Evolutionary conservation across 2,113 vertebrate species (phyloP).

Genomic region (Nesoenas mayeri): DNA sequence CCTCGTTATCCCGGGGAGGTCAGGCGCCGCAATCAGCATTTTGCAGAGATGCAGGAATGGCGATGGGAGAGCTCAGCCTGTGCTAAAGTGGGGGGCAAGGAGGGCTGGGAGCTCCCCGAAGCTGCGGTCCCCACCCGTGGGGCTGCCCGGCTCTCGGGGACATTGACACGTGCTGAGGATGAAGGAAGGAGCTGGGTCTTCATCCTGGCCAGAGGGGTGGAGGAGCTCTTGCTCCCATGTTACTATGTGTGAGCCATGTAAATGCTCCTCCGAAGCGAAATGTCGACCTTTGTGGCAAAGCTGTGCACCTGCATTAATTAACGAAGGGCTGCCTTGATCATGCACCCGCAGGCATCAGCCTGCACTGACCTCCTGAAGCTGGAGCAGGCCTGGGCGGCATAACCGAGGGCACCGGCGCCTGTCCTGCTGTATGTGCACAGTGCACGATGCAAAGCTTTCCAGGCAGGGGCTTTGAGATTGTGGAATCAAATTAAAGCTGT

Average conservation of each 20-base stretch:
- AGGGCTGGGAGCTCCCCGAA: not conserved
- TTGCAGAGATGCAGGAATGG: not conserved
- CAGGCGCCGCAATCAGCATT: constrained; percentile 68
- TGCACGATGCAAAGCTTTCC: accelerated
- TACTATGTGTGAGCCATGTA: too few relatives aligned
- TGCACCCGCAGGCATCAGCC: accelerated
- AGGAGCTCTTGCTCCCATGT: accelerated
- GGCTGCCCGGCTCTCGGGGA: not conserved
- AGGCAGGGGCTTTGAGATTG: accelerated
- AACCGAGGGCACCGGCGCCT: not conserved
- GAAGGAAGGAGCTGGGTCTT: not conserved
- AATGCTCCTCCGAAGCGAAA: not conserved
- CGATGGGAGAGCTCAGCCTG: not conserved
- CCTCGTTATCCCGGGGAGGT: constrained; percentile 63
- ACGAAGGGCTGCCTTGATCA: accelerated
- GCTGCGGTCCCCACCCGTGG: accelerated
- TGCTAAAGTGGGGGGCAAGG: not conserved
- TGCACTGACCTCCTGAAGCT: too few relatives aligned
- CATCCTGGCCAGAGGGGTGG: accelerated
- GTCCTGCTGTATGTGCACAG: not conserved
- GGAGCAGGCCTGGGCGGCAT: too few relatives aligned
- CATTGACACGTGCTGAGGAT: accelerated
- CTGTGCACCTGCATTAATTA: accelerated
- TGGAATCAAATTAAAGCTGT: not conserved
- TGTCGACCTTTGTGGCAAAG: accelerated